Percentiles rank a stretch among this genome's conserved stretches.
Evolutionary conservation across 1,140 invertebrate genomes (phyloP).

Genomic region (Drosophila funebris): DNA sequence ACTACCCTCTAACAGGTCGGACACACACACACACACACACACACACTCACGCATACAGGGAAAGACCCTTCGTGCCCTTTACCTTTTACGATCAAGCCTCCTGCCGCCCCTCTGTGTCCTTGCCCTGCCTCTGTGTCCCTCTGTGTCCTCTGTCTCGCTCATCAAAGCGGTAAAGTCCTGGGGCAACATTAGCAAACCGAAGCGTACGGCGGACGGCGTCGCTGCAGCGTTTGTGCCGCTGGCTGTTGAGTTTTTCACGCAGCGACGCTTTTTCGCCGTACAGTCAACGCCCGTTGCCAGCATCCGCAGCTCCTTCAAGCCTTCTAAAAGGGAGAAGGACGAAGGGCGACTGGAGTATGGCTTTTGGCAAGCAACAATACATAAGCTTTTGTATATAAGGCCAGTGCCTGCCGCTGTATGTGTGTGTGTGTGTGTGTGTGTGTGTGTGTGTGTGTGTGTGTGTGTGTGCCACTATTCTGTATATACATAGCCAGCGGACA

Average conservation of each 20-base stretch:
- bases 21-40: slow-evolving; percentile 8
- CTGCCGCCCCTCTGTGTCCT: slow-evolving; percentile 46
- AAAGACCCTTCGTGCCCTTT: slow-evolving; percentile 31
- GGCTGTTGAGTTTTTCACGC: slow-evolving; percentile 67
- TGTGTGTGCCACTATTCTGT: slow-evolving; percentile 34
- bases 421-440: slow-evolving; percentile 13
- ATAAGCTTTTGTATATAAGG: slow-evolving; percentile 69
- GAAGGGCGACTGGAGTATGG: not conserved
- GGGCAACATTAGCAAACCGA: slow-evolving; percentile 77
- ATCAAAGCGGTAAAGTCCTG: slow-evolving; percentile 77
- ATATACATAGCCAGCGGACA: slow-evolving; percentile 35
- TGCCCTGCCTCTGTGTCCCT: slow-evolving; percentile 21
- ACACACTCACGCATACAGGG: not conserved
- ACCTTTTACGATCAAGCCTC: slow-evolving; percentile 60
- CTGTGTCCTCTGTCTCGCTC: slow-evolving; percentile 51
- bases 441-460: slow-evolving; percentile 24
- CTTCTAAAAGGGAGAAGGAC: slow-evolving; percentile 1
- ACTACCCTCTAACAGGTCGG: slow-evolving; percentile 18
- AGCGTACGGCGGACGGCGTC: slow-evolving; percentile 59
- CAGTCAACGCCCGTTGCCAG: slow-evolving; percentile 47
- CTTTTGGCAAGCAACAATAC: slow-evolving; percentile 36
- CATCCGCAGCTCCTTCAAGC: slow-evolving; percentile 74
- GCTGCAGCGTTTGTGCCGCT: slow-evolving; percentile 23
- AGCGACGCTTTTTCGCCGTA: slow-evolving; percentile 74
- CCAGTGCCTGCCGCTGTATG: not conserved